Conservation (phyloP, 2,113 vertebrate genomes). For the Acrocephalus arundinaceus region DNA sequence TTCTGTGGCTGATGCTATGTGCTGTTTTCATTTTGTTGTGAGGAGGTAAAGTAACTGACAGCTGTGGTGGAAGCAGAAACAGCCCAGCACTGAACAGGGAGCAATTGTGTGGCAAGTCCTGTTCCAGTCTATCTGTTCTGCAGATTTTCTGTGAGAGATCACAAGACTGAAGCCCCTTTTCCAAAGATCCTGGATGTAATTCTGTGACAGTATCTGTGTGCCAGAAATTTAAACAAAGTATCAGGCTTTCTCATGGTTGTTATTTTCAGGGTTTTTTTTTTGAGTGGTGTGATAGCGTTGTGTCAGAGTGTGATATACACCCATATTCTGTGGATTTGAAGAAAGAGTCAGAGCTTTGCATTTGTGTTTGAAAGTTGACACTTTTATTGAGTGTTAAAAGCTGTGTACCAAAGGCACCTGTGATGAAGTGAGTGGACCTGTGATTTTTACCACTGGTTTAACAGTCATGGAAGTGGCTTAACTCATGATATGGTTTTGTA, state of each 20-base stretch:
- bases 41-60: fast-evolving
- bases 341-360: neutral
- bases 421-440: neutral
- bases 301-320: neutral
- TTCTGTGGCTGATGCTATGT: neutral
- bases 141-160: neutral
- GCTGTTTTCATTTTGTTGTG: neutral
- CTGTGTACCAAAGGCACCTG: neutral
- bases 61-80: neutral
- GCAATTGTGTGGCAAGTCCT: neutral
- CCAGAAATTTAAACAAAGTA: neutral
- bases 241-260: neutral
- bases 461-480: neutral
- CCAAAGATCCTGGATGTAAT: neutral
- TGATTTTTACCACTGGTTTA: neutral
- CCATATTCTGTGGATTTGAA: neutral
- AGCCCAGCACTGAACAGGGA: neutral
- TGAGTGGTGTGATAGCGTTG: fast-evolving
- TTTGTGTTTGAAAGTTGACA: neutral
- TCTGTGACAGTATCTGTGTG: neutral
- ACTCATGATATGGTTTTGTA: neutral
- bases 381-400: neutral
- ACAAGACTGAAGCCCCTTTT: neutral
- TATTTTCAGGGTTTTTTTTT: neutral
- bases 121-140: neutral